Percentiles rank a stretch among this genome's conserved stretches.
phyloP scores from a whole-genome alignment of 1,140 invertebrate species.

The Epicauta chinensis region DNA sequence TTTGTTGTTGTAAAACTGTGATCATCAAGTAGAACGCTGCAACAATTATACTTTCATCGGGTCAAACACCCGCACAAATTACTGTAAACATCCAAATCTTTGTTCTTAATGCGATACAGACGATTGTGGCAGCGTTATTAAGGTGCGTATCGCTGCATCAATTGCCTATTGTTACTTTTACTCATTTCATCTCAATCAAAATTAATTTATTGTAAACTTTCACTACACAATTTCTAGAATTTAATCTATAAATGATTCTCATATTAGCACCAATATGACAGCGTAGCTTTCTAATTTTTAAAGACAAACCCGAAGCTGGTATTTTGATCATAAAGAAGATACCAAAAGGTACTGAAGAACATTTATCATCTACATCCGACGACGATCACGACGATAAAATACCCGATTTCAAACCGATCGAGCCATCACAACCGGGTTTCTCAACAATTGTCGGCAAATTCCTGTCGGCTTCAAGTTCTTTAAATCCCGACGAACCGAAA shows the following conservation, averaged over 20 bases:
- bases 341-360: constrained; percentile 16
- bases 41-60: too few species aligned
- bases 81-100: too few species aligned
- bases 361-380: constrained; percentile 4
- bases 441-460: constrained; percentile 22
- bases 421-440: neutral
- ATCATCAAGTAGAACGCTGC: too few species aligned
- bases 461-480: constrained; percentile 26
- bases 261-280: constrained; percentile 10
- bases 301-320: constrained; percentile 29
- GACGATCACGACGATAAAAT: constrained; percentile 16
- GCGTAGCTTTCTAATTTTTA: constrained; percentile 19
- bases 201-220: neutral
- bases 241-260: neutral
- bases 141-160: too few species aligned
- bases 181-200: too few species aligned
- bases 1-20: too few species aligned
- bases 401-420: constrained; percentile 23
- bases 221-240: neutral
- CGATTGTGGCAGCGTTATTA: too few species aligned
- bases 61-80: too few species aligned
- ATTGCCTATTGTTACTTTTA: too few species aligned
- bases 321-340: constrained; percentile 35
- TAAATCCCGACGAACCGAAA: constrained; percentile 23
- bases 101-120: too few species aligned